phyloP scores from a whole-genome alignment of 2,888 invertebrate genomes.

The Cheilosia urbana region DNA sequence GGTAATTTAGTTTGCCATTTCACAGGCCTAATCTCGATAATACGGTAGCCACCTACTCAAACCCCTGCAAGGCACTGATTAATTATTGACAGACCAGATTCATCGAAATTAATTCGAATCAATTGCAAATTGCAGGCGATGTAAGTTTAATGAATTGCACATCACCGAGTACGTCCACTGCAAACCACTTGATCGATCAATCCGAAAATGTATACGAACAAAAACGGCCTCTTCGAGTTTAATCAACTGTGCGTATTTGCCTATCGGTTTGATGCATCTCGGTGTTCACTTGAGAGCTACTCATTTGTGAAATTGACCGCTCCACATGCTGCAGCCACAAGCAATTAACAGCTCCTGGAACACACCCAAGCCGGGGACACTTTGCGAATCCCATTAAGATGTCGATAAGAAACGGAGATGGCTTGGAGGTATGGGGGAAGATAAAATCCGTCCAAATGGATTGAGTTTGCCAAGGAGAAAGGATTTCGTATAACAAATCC shows the following conservation, averaged over 20 bases:
- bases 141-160: background rate
- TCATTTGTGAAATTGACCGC: constrained; percentile 28
- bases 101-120: background rate
- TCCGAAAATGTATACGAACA: background rate
- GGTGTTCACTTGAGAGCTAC: constrained; percentile 5
- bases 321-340: background rate
- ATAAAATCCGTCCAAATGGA: constrained; percentile 10
- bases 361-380: background rate
- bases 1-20: too few relatives aligned
- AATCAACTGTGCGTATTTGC: background rate
- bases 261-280: background rate
- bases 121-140: background rate
- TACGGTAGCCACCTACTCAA: background rate
- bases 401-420: background rate
- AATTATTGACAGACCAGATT: background rate
- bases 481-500: constrained; percentile 38
- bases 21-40: too few relatives aligned
- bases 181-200: background rate
- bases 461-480: constrained; percentile 23
- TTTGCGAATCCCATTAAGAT: constrained; percentile 25
- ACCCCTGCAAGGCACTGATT: background rate
- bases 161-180: background rate
- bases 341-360: constrained; percentile 30
- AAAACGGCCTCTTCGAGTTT: background rate
- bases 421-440: too few relatives aligned